Evolutionary conservation across 2,797 vertebrate genomes (phyloP).

Genomic region (Knipowitschia caucasica): DNA sequence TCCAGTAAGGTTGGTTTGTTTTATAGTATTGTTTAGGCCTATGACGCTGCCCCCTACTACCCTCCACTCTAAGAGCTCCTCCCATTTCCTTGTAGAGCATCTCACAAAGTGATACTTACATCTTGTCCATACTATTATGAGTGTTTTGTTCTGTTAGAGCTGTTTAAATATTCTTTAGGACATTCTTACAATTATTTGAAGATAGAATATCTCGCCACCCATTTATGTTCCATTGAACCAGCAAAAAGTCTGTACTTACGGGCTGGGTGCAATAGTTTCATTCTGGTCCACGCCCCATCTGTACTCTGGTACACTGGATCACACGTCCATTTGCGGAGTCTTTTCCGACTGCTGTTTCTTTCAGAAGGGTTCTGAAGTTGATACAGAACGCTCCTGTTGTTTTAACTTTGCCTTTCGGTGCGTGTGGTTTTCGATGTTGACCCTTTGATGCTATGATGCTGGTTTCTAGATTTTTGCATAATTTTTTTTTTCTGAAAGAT

Average conservation of each 20-base stretch:
- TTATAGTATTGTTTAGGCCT: too few relatives aligned
- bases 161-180: not conserved
- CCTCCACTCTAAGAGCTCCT: too few relatives aligned
- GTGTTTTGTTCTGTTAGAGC: not conserved
- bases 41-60: too few relatives aligned
- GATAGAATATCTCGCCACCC: not conserved
- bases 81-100: too few relatives aligned
- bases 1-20: too few relatives aligned
- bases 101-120: too few relatives aligned
- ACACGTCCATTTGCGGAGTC: not conserved
- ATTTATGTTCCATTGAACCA: constrained; percentile 3
- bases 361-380: not conserved
- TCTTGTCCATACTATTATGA: not conserved
- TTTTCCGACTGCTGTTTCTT: not conserved
- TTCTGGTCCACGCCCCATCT: not conserved
- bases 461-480: too few relatives aligned
- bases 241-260: constrained; percentile 1
- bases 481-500: too few relatives aligned
- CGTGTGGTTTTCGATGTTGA: too few relatives aligned
- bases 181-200: not conserved
- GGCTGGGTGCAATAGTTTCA: not conserved
- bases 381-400: not conserved
- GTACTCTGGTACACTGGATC: not conserved
- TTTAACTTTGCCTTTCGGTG: too few relatives aligned
- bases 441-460: too few relatives aligned